Evolutionary conservation across 2,797 vertebrate species (phyloP).

Genomic region (Oceanodroma leucorhoa): DNA sequence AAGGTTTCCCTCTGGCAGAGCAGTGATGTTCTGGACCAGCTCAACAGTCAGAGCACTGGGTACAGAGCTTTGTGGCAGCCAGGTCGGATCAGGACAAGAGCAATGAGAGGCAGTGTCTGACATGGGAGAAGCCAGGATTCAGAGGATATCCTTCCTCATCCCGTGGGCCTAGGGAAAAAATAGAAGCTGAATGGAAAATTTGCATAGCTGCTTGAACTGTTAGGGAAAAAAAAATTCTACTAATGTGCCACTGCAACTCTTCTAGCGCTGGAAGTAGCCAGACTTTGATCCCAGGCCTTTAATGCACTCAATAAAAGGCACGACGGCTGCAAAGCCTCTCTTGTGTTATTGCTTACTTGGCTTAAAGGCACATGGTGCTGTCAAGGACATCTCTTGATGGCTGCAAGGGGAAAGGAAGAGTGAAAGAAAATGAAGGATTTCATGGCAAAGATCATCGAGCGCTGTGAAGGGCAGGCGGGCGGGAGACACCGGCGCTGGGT

Average conservation of each 20-base stretch:
- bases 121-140: background rate
- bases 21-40: background rate
- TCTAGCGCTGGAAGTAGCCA: background rate
- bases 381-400: background rate
- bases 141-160: background rate
- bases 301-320: slow-evolving; percentile 16
- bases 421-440: slow-evolving; percentile 15
- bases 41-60: background rate
- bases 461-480: accelerated
- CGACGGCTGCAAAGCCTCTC: background rate
- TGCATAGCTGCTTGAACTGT: background rate
- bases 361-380: background rate
- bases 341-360: slow-evolving; percentile 15
- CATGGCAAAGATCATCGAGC: background rate
- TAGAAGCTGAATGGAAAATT: slow-evolving; percentile 30
- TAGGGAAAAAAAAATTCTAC: background rate
- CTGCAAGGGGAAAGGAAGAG: background rate
- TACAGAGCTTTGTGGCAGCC: background rate
- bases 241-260: background rate
- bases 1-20: background rate
- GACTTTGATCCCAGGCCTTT: slow-evolving; percentile 31
- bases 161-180: background rate
- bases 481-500: accelerated
- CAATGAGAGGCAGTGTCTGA: background rate
- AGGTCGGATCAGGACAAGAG: background rate